These are phyloP conservation scores for Rhagologus leucostigma DNA, from an alignment of 2,113 vertebrate genomes.

Conservation along the genomic window DNA sequence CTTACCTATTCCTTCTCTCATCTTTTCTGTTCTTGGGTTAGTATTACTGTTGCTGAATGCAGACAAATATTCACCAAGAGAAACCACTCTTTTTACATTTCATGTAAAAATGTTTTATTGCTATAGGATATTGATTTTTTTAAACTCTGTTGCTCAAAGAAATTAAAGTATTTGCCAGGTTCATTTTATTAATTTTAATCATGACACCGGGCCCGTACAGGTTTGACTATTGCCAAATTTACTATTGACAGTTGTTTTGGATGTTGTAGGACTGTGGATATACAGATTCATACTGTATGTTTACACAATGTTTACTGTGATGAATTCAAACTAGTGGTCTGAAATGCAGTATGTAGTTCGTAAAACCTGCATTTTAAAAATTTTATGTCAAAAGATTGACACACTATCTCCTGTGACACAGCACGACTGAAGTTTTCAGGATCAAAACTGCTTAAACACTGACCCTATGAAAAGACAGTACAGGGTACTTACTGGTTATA, in stretches of 20 bases:
- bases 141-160: not conserved
- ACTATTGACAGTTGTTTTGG: not conserved
- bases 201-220: not conserved
- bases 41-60: not conserved
- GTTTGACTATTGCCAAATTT: not conserved
- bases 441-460: not conserved
- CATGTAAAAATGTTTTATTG: not conserved
- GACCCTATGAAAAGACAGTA: not conserved
- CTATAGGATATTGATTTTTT: not conserved
- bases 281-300: not conserved
- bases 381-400: not conserved
- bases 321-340: not conserved
- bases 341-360: not conserved
- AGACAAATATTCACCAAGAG: not conserved
- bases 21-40: rapidly evolving
- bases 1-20: not conserved
- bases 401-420: not conserved
- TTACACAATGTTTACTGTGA: not conserved
- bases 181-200: not conserved
- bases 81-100: not conserved
- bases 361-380: not conserved
- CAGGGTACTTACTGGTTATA: not conserved
- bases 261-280: not conserved
- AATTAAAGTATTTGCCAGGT: not conserved
- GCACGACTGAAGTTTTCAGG: not conserved